These are phyloP conservation scores for Bettongia penicillata DNA, from an alignment of 2,113 vertebrate species.

Conservation along the genomic window DNA sequence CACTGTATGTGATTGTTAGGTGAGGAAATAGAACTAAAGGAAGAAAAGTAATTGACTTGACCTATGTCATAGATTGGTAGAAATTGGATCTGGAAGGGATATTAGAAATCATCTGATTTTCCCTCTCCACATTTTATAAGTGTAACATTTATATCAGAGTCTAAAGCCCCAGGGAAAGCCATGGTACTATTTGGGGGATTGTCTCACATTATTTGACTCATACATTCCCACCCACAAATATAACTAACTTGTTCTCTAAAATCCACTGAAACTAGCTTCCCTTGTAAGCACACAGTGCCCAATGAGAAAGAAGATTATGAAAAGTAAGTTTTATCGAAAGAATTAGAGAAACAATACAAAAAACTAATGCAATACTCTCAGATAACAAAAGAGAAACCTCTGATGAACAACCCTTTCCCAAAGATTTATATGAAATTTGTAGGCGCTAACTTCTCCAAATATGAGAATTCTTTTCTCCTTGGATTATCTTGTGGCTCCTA, in stretches of 20 bases:
- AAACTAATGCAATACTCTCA: not conserved
- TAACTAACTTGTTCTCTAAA: not conserved
- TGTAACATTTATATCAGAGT: not conserved
- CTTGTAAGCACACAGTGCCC: not conserved
- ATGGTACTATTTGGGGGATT: not conserved
- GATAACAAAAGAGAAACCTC: not conserved
- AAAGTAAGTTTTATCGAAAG: not conserved
- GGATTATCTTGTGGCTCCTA: not conserved
- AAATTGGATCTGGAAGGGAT: not conserved
- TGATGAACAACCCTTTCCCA: not conserved
- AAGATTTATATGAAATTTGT: not conserved
- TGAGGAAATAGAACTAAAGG: not conserved
- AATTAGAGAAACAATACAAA: not conserved
- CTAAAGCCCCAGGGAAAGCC: not conserved
- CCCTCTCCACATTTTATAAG: not conserved
- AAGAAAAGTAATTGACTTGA: constrained; percentile 5
- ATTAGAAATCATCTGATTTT: not conserved
- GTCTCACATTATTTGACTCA: not conserved
- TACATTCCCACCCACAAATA: not conserved
- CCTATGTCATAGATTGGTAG: not conserved
- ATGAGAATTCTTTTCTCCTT: not conserved
- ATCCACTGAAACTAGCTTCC: not conserved
- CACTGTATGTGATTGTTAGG: not conserved
- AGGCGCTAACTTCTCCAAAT: not conserved
- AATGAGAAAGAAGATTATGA: not conserved